Base-by-base conservation (phyloP, 2,113 vertebrate genomes). In the Polypterus bichir region DNA sequence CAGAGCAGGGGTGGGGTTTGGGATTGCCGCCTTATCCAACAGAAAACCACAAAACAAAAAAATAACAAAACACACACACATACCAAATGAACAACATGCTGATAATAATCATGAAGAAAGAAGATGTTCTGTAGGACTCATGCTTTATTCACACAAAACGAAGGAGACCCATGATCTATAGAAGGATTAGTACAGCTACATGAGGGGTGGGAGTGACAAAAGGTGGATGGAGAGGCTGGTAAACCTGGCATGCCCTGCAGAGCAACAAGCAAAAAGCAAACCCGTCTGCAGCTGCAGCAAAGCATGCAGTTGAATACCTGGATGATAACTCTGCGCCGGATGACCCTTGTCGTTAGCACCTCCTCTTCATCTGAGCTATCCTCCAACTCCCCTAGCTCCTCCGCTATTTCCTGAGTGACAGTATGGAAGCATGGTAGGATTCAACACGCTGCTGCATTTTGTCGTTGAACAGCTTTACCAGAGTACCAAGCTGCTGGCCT, bases 291-390 rank as follows among this genome's bases (percentile, higher is more conserved):
- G 53, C 4, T 54, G 53, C 49, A 46, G 7, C 6, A 5, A n/a
- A 6, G 11, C 51, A 47, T 27, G 27, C 27, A 27, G 27, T 27
- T 27, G 27, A 0, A 82, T 97, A 98, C 95, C 95, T 98, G 92
- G 62, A 98, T 97, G 67, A 97, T 92, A 64, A 98, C 89, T 73
- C 93, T 89, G 52, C 95, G 93, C 62, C 90, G 91, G 72, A 98
- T 70, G 69, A 98, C 90, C 80, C 95, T 88, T 86, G 94, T 97
- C 59, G 93, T 97, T 74, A 97, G 79, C 73, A 90, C 86, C 66
- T 94, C 90, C 1, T 98, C 94, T 77, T 97, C 87, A 0, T 90
- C 95, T 9, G 93, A 97, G 86, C 91, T 95, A 82, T 77, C 82
- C 71, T 92, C 91, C 83, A 91, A 85, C 75, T 74, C 73, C 10